Base-by-base conservation (phyloP, 2,888 invertebrate genomes). In the Megalurothrips usitatus region DNA sequence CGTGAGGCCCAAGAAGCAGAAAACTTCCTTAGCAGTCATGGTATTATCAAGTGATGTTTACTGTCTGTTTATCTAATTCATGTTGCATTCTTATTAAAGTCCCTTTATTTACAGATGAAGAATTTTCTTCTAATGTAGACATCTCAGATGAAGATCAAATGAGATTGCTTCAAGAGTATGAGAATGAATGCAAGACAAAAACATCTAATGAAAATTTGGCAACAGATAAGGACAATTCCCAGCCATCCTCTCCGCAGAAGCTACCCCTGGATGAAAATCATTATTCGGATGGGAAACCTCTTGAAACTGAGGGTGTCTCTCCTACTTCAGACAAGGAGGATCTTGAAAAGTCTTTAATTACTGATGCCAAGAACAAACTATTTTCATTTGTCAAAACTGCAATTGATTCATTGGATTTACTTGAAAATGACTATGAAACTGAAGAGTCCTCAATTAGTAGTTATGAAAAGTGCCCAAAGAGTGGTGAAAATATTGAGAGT, bases 1-100 rank as follows among this genome's bases (percentile, higher is more conserved):
- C 91, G 86, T 87, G 90, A 86, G 83, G 88, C 86, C 84, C 85
- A 87, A 84, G 86, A 88, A 78, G 87, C 88, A 10, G 88, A 89
- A 81, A 86, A 84, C 83, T 84, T 88, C 26, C 87, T 88, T 83
- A 89, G 89, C 88, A 88, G 89, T 80, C 87, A 89, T 87, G 89
- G 89, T 89, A 85, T 83, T 17, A 10, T 80, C 17, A 43, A 43
- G 34, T 26, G 12, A 9, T 26, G 68, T 75, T 9, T 23, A 1
- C 9, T 26, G 68, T 68, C 58, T 0, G 4, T 14, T 58, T 58
- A 19, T 58, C 19, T 14, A 58, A 58, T 58, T 52, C 1, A 6
- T 4, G 34, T 43, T 43, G 6, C 34, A 43, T 43, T 43, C 3
- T 43, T 4, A 43, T 43, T 43, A 6, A 43, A 43, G 34, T 43